These are phyloP conservation scores for Pollenia labialis DNA, from an alignment of 2,888 invertebrate genomes.

Conservation along the genomic window DNA sequence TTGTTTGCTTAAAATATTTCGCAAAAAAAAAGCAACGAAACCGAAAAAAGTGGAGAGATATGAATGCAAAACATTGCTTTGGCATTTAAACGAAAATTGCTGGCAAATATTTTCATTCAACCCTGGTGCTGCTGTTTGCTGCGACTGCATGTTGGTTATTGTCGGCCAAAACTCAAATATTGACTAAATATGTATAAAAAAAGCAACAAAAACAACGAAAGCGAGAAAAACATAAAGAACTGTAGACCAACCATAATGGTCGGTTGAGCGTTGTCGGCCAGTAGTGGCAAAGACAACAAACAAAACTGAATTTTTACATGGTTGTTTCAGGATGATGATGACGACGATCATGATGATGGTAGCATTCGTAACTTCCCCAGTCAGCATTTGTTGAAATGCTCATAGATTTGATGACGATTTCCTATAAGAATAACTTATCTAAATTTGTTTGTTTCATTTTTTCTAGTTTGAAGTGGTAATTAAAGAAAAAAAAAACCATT, in stretches of 20 bases:
- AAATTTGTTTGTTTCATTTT: no score
- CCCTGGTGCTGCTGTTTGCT: constrained; percentile 56
- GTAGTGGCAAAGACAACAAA: constrained; percentile 67
- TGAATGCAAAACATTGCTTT: constrained; percentile 69
- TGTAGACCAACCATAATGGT: constrained; percentile 54
- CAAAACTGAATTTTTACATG: constrained; percentile 65
- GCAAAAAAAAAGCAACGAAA: constrained; percentile 21
- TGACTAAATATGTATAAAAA: constrained; percentile 68
- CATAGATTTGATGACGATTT: no score
- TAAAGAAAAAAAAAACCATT: no score
- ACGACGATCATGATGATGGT: constrained; percentile 36
- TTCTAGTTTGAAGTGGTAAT: no score
- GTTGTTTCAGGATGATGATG: constrained; percentile 40
- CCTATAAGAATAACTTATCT: no score
- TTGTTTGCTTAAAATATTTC: constrained; percentile 49
- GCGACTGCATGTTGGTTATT: constrained; percentile 65
- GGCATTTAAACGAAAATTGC: constrained; percentile 72
- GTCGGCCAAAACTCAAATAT: constrained; percentile 73
- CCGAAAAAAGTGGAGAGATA: constrained; percentile 33
- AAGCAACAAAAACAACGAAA: constrained; percentile 4
- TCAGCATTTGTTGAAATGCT: no score
- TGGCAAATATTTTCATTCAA: constrained; percentile 71
- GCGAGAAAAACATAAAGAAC: constrained; percentile 46
- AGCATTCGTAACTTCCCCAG: constrained; percentile 16
- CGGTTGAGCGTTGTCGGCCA: constrained; percentile 43